Evolutionary conservation across 2,888 invertebrate genomes (phyloP).

Genomic region (Idaea aversata): DNA sequence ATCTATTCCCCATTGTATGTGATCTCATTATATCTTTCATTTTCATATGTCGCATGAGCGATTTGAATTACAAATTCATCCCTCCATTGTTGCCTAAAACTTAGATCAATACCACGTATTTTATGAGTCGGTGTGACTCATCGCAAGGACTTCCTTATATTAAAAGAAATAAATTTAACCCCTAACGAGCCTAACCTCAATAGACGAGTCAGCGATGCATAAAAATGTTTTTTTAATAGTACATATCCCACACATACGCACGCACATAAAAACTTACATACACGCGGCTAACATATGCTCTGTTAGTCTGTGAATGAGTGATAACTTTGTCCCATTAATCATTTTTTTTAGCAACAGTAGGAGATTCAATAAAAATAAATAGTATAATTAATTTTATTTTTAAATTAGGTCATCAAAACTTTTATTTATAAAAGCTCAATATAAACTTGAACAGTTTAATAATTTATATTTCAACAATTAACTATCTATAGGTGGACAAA

Average conservation of each 20-base stretch:
- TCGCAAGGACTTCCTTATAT: constrained; percentile 19
- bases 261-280: constrained; percentile 23
- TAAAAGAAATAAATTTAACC: constrained; percentile 14
- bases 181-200: constrained; percentile 2
- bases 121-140: constrained; percentile 15
- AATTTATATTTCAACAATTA: too few species aligned
- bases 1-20: constrained; percentile 38
- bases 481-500: too few species aligned
- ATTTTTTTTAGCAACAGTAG: constrained; percentile 30
- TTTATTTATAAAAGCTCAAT: too few species aligned
- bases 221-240: not conserved
- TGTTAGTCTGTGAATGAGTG: constrained; percentile 35
- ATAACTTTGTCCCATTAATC: constrained; percentile 52
- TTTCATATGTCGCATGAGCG: constrained; percentile 57
- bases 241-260: constrained; percentile 21
- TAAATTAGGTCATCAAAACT: too few species aligned
- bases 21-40: constrained; percentile 58
- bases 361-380: not conserved
- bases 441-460: too few species aligned
- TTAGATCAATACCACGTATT: constrained; percentile 25
- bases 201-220: constrained; percentile 2
- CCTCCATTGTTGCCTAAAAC: constrained; percentile 43
- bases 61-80: constrained; percentile 69
- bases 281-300: constrained; percentile 44
- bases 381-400: too few species aligned